Conservation (phyloP, 1,140 invertebrate species). For the Dinoponera quadriceps region DNA sequence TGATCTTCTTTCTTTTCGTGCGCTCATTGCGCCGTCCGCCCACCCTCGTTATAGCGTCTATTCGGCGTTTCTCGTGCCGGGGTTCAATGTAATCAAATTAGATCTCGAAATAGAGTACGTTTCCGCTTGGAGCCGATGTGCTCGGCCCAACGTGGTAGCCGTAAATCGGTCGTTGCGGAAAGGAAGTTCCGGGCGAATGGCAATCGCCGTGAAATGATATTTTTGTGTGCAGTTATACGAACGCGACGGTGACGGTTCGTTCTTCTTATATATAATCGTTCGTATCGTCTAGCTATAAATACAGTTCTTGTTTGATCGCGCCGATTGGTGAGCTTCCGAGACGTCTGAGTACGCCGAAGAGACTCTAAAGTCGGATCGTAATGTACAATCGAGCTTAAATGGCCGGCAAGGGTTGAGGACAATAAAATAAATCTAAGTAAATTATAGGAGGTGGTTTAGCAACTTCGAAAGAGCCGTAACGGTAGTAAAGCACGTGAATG, state of each 20-base stretch:
- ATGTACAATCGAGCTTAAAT: neutral
- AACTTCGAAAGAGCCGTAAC: neutral
- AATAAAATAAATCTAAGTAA: neutral
- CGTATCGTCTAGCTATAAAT: neutral
- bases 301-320: neutral
- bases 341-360: too few relatives aligned
- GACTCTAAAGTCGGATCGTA: constrained; percentile 9
- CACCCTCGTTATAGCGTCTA: neutral
- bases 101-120: constrained; percentile 4
- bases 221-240: neutral
- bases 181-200: too few relatives aligned
- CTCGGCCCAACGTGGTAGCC: too few relatives aligned
- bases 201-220: constrained; percentile 9
- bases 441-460: neutral
- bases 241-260: neutral
- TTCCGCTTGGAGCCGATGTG: too few relatives aligned
- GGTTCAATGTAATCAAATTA: constrained; percentile 25
- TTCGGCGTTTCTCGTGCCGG: neutral
- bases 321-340: neutral
- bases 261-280: neutral
- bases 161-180: too few relatives aligned
- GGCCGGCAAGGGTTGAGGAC: neutral
- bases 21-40: neutral
- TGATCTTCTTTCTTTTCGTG: constrained; percentile 7
- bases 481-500: neutral